Base-by-base conservation (phyloP, 2,797 vertebrate species). In the Liparis tanakae region DNA sequence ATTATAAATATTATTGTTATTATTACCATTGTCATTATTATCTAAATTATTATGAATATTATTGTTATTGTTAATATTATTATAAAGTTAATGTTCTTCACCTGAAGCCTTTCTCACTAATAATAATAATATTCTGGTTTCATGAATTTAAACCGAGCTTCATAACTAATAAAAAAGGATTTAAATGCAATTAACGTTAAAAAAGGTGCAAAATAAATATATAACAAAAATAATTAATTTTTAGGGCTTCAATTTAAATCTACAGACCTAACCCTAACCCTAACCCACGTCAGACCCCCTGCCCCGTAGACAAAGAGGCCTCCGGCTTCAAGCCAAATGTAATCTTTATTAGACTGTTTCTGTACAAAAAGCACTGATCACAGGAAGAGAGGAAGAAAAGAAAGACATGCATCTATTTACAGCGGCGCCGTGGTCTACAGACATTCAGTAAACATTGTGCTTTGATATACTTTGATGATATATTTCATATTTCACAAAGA, bases 311-410 rank as follows among this genome's bases (percentile, higher is more conserved):
- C 25, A 30, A 30, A 30, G 25, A 30, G 25, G 25, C 25, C 25
- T 2, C 25, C 25, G 25, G 25, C 25, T 30, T 30, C 25, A 30
- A 94, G 94, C 94, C 94, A 94, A 95, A 93, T 92, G 89, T 94
- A 91, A 94, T 94, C 93, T 95, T 95, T 95, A 95, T 95, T 95
- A 93, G 91, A 93, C 89, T 86, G 92, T 93, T 94, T 95, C 93
- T 95, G 94, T 95, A 95, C 94, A 95, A 95, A 95, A 95, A 93
- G 85, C 93, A 94, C 93, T 90, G 84, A 93, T 93, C 93, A 95
- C 93, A 93, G 91, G 82, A 87, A 86, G 85, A 86, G 14, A 83
- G 73, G 37, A 0, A 13, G 71, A 43, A 48, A 79, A 76, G 88
- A 63, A 78, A 80, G 88, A 93, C 94, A 95, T 95, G 94, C 94